phyloP scores from a whole-genome alignment of 2,888 invertebrate species.

The Torymus texanus region DNA sequence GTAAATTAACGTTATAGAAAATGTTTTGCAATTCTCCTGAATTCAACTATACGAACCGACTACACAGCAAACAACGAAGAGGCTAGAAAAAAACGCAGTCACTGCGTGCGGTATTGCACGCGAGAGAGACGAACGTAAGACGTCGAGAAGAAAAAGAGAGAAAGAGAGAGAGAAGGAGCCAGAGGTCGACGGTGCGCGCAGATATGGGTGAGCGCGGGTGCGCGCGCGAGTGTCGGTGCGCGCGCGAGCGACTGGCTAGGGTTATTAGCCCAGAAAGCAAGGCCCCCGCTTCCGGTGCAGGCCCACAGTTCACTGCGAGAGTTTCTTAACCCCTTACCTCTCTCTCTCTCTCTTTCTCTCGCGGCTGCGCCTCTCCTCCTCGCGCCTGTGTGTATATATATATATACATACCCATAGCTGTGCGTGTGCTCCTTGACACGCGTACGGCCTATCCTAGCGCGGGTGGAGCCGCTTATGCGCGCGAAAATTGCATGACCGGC shows the following conservation, averaged over 20 bases:
- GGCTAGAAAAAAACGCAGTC: background rate
- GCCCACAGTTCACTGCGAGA: conserved; percentile 68
- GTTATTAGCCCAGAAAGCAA: conserved; percentile 76
- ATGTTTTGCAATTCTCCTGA: too few species aligned
- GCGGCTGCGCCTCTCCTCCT: conserved; percentile 21
- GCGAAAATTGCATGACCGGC: too few species aligned
- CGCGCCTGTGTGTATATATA: background rate
- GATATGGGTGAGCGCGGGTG: conserved; percentile 29
- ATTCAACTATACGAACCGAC: too few species aligned
- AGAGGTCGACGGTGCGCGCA: conserved; percentile 21
- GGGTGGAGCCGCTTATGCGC: conserved; percentile 10
- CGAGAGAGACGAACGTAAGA: conserved; percentile 22
- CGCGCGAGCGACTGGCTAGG: conserved; percentile 67
- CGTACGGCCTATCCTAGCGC: conserved; percentile 9
- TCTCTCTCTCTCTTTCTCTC: conserved; percentile 43
- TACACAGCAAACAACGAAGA: too few species aligned
- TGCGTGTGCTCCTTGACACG: conserved; percentile 28
- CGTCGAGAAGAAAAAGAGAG: conserved; percentile 12
- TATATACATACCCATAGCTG: background rate
- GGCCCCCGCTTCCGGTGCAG: conserved; percentile 75
- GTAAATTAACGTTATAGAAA: too few species aligned
- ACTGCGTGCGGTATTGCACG: background rate
- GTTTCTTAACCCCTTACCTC: conserved; percentile 74
- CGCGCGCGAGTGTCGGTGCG: conserved; percentile 40
- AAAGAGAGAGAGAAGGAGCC: conserved; percentile 37